phyloP scores from a whole-genome alignment of 1,140 invertebrate genomes.

The Psix sp. region DNA sequence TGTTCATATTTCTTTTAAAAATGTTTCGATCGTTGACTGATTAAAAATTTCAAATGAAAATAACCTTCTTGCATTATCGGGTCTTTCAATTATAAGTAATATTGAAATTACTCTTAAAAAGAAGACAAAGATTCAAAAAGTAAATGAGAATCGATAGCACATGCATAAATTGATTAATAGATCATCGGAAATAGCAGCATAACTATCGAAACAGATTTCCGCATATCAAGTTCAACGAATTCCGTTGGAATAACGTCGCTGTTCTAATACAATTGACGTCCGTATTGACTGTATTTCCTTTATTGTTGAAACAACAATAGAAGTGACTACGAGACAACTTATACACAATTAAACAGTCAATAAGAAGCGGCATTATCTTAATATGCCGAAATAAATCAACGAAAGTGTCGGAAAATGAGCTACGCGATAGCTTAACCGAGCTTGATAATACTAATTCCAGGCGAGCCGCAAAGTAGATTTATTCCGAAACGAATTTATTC shows the following conservation, averaged over 20 bases:
- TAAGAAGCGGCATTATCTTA: background rate
- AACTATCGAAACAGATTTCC: background rate
- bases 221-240: background rate
- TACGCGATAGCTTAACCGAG: background rate
- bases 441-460: background rate
- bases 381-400: background rate
- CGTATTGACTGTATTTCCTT: background rate
- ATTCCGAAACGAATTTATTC: too few relatives aligned
- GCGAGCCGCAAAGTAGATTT: background rate
- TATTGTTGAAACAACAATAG: background rate
- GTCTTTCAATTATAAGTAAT: too few relatives aligned
- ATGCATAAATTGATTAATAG: too few relatives aligned
- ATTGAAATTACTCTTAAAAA: too few relatives aligned
- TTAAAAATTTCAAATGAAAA: too few relatives aligned
- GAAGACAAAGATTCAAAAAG: too few relatives aligned
- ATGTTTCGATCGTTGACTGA: too few relatives aligned
- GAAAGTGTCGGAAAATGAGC: background rate
- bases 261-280: background rate
- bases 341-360: background rate
- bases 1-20: too few relatives aligned
- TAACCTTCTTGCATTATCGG: too few relatives aligned
- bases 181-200: too few relatives aligned
- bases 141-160: too few relatives aligned
- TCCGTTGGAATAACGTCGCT: slow-evolving; percentile 1
- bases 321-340: background rate